These are phyloP conservation scores for Punctoribates punctum DNA, from an alignment of 2,888 invertebrate genomes.

Conservation along the genomic window DNA sequence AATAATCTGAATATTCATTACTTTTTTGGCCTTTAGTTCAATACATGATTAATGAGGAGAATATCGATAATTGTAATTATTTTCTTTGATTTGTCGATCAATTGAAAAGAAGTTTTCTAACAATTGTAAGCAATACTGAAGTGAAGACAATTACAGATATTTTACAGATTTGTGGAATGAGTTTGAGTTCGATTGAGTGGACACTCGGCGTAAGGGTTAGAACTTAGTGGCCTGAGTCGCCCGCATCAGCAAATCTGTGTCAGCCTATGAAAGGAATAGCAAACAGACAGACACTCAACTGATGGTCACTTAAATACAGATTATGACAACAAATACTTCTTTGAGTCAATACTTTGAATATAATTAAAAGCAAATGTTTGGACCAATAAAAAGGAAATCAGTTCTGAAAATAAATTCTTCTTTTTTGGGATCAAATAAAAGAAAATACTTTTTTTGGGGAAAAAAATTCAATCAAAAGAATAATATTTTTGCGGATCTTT, in stretches of 20 bases:
- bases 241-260: conserved; percentile 41
- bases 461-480: background rate
- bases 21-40: no score
- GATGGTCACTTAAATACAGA: background rate
- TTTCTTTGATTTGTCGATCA: background rate
- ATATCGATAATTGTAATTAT: no score
- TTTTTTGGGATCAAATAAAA: background rate
- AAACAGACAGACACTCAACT: background rate
- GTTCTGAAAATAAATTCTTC: background rate
- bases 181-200: conserved; percentile 5
- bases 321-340: background rate
- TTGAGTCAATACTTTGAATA: background rate
- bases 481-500: background rate
- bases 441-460: background rate
- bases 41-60: no score
- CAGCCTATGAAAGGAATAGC: conserved; percentile 31
- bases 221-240: conserved; percentile 43
- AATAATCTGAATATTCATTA: no score
- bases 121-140: background rate
- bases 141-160: background rate
- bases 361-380: background rate
- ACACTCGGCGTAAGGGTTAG: conserved; percentile 4
- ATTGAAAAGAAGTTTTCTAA: background rate
- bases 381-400: background rate
- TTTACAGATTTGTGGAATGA: background rate